Base-by-base conservation (phyloP, 2,888 invertebrate species). In the Caenorhabditis sp. region DNA sequence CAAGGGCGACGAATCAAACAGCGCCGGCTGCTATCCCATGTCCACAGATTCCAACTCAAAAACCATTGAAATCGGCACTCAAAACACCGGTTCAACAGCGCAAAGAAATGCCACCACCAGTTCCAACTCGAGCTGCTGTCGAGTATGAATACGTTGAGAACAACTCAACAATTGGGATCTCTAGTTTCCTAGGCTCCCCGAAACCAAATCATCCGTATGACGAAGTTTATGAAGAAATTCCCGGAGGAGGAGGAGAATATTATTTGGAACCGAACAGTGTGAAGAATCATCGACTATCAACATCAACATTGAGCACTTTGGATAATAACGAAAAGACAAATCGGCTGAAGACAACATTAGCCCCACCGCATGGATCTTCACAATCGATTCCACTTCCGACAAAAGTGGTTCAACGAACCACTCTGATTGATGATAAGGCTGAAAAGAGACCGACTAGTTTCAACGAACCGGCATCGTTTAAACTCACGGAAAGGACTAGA, bases 191-290 rank as follows among this genome's bases (percentile, higher is more conserved):
- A 3, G 78, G 74, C 21, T 62, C 62, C 0, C 51, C 75, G 69
- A 75, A 69, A 31, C 73, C 70, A 3, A 66, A 62, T 50, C 65
- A 73, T 54, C 59, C 55, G 5, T 82, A 82, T 51, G 82, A 82
- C 49, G 64, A 69, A 27, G 82, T 82, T 1, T 82, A 79, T 55
- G 82, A 82, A 54, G 66, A 69, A 8, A 75, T 78, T 12, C 79
- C 81, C 1, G 72, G 66, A n/a, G n/a, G n/a, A n/a, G n/a, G n/a
- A n/a, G n/a, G n/a, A 19, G 80, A 82, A 53, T 59, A 70, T 43
- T 82, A 82, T 55, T 50, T 79, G 51, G 76, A 80, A 24, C 80
- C 82, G 1, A 80, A 80, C 19, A 76, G 69, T 53, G 63, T 62
- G 4, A 51, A 67, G 21, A 72, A 69, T 54, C 67, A 69, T 24